Evolutionary conservation across 2,113 vertebrate genomes (phyloP).

Genomic region (Platysternon megacephalum): DNA sequence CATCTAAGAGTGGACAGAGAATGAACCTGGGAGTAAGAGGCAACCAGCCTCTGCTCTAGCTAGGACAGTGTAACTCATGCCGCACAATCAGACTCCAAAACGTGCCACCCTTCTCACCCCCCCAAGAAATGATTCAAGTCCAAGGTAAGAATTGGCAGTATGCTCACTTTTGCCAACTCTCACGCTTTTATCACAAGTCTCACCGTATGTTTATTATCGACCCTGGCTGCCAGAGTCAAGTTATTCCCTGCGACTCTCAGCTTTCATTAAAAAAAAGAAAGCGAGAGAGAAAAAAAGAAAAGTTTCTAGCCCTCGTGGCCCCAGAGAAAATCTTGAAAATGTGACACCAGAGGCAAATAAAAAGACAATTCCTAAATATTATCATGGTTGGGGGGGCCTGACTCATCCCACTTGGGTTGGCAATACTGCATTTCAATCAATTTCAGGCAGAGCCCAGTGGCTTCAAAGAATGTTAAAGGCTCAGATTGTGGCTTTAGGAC

Average conservation of each 20-base stretch:
- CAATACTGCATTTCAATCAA: neutral
- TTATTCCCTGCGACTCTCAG: neutral
- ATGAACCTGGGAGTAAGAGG: neutral
- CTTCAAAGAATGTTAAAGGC: neutral
- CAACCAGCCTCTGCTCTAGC: neutral
- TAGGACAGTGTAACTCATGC: neutral
- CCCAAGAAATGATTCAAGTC: neutral
- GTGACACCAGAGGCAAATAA: neutral
- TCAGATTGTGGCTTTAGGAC: neutral
- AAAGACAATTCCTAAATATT: neutral
- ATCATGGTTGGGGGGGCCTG: neutral
- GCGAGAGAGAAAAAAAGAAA: neutral
- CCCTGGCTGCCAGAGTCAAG: neutral
- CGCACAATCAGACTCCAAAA: neutral
- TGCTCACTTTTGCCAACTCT: neutral
- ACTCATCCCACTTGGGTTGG: neutral
- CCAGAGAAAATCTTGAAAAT: neutral
- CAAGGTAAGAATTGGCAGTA: neutral
- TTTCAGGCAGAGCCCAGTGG: neutral
- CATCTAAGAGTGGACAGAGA: neutral
- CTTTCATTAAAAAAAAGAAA: neutral
- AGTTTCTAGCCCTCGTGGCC: neutral
- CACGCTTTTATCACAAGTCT: neutral
- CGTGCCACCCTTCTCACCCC: neutral
- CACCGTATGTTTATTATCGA: neutral